Evolutionary conservation across 2,113 vertebrate genomes (phyloP), one percentile per base, ranked within the genome.

Genomic region (Pomatorhinus ruficollis): DNA sequence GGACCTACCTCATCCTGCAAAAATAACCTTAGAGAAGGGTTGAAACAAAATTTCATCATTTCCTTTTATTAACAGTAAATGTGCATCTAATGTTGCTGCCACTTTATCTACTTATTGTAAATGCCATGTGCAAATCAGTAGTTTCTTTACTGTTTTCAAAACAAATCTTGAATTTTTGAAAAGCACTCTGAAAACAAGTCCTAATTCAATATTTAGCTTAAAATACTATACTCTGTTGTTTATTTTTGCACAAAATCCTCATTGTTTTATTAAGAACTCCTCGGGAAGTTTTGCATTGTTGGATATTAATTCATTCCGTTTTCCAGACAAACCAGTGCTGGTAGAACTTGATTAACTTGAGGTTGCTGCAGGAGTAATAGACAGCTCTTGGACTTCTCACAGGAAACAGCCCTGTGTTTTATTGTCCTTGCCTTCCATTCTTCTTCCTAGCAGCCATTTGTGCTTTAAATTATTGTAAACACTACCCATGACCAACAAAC

Each of bases 371-470:
- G 31, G 44, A 74, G 23, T 35, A 37, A 22, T 2, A 45, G 27
- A 20, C 9, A 70, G 20, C 22, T 42, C 19, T 54, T 64, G 33
- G 33, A 50, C 19, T 28, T 86, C 10, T 42, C 31, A 11, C 15
- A 39, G 47, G n/a, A 66, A 86, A n/a, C 0, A 1, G 7, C 9
- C 20, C 18, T 0, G 0, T 35, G 33, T 28, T 69, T 74, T 15
- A 14, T 12, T 0, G 1, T 69, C 42, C 31, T 80, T 83, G 35
- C 17, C 14, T 65, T 45, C 25, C 31, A 15, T 13, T 49, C 27
- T 44, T 68, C 52, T 60, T 28, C 8, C 10, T 17, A 33, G 21
- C 31, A 76, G 19, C 54, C 23, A 9, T 30, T 44, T 35, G 16
- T 75, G 50, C n/a, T 85, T 66, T 37, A 40, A 66, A 23, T 68